Conservation (phyloP, 2,888 invertebrate genomes). For the Chamaedrilus cognettii region DNA sequence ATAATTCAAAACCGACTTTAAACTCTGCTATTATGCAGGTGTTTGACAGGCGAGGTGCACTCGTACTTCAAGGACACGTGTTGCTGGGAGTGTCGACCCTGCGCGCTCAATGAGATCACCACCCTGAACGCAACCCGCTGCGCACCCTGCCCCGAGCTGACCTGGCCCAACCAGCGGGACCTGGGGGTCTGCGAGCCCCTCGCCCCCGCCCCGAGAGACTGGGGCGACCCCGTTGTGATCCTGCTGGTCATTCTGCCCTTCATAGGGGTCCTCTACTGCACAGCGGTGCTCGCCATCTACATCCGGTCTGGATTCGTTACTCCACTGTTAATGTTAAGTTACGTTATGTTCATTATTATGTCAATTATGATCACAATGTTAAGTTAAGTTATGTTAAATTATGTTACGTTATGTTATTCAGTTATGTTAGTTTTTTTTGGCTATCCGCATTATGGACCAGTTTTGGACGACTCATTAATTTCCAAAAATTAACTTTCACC, state of each 20-base stretch:
- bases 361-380: no score
- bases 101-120: constrained; percentile 45
- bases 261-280: constrained; percentile 32
- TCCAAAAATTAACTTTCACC: no score
- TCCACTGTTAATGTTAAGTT: no score
- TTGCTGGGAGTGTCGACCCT: constrained; percentile 47
- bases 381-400: no score
- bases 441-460: no score
- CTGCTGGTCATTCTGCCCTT: constrained; percentile 23
- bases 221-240: constrained; percentile 31
- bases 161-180: constrained; percentile 34
- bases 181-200: constrained; percentile 24
- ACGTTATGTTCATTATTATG: no score
- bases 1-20: no score
- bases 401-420: no score
- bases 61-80: constrained; percentile 46
- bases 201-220: constrained; percentile 20
- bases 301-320: no score
- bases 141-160: constrained; percentile 33
- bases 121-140: constrained; percentile 44
- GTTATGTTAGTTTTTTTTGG: no score
- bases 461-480: no score
- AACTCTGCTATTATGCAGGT: neutral
- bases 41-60: constrained; percentile 41
- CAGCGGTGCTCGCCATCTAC: constrained; percentile 34